Base-by-base conservation (phyloP, 2,797 vertebrate genomes). In the Tragopan temminckii region DNA sequence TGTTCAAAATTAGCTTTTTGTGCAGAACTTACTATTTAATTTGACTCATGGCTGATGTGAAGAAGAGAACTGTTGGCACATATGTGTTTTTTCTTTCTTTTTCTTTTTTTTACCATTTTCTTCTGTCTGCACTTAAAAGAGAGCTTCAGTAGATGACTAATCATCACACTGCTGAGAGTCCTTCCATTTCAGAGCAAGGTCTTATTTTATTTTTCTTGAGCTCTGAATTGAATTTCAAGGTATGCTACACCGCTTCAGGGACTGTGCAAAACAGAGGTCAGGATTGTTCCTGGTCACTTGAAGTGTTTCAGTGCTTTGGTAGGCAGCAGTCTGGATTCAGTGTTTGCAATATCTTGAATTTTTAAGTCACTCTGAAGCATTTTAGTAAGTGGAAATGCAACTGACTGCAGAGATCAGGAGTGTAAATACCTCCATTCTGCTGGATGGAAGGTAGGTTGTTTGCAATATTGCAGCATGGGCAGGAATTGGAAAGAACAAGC, bases 181-280 rank as follows among this genome's bases (percentile, higher is more conserved):
- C 13, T 77, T 70, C 36, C 8, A 6, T 27, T 62, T 53, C 38
- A 61, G 43, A 63, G 9, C 66, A 86, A 35, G 17, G 5, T 12
- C 14, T 15, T 29, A 12, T 31, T 58, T 45, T 16, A 11, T 33
- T 53, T 42, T 19, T 52, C 63, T 35, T 46, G 3, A 77, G 8
- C 33, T 46, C 18, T 25, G 10, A 18, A 6, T 18, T 19, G 25
- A 7, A 13, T 40, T 43, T 63, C 43, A 33, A 40, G 4, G 10
- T 4, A 2, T 12, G 2, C 24, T 6, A 0, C 9, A 9, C 5
- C 3, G 12, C 23, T 78, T 72, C 4, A 31, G 31, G 35, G 45
- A 12, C 33, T 52, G 40, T 11, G 29, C 4, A 59, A 45, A 43
- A 5, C 35, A 4, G 55, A 57, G 42, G 5, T 20, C 40, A 35